Evolutionary conservation across 2,797 vertebrate species (phyloP).

Genomic region (Cossypha niveicapilla): DNA sequence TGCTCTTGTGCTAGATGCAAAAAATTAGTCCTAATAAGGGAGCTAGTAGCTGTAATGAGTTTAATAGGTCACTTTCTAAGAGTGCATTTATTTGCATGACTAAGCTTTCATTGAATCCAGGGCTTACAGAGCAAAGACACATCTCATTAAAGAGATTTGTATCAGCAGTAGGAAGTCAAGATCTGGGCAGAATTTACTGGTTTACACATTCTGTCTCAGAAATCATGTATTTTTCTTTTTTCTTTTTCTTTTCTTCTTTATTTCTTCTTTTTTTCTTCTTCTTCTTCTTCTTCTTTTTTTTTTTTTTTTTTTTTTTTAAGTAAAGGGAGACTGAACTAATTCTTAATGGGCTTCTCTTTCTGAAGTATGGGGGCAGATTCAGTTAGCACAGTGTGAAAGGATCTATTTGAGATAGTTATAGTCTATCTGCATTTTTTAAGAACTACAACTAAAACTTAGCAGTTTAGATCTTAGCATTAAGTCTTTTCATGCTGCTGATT

Average conservation of each 20-base stretch:
- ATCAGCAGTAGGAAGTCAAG: background rate
- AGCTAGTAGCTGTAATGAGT: background rate
- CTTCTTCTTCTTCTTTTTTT: too few species aligned
- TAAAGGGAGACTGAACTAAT: background rate
- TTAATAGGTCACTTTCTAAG: background rate
- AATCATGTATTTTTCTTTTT: accelerated
- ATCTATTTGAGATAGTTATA: background rate
- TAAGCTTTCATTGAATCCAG: background rate
- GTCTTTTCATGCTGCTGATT: background rate
- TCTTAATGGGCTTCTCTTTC: background rate
- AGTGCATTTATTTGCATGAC: background rate
- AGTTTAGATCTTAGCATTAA: background rate
- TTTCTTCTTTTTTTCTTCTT: accelerated
- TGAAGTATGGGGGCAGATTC: background rate
- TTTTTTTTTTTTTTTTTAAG: background rate
- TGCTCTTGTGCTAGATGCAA: background rate
- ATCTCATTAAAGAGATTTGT: background rate
- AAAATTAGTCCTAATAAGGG: background rate
- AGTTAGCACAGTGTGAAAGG: background rate
- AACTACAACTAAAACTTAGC: background rate
- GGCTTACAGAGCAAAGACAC: background rate
- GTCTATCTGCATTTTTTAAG: background rate
- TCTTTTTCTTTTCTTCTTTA: background rate
- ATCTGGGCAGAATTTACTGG: background rate
- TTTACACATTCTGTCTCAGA: background rate